Conservation (phyloP, 2,888 invertebrate genomes). For the Patella ulyssiponensis region DNA sequence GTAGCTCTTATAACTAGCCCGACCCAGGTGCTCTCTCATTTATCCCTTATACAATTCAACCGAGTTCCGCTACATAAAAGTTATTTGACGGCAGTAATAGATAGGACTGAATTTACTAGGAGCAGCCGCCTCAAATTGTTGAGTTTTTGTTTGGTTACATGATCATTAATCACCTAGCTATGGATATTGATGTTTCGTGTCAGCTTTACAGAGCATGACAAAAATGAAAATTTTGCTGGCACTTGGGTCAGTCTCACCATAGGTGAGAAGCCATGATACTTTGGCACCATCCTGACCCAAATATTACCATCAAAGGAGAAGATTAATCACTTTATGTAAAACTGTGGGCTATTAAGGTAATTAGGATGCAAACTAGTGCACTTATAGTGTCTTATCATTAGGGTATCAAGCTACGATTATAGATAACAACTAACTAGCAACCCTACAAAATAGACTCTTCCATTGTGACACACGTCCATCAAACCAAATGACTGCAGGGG, state of each 20-base stretch:
- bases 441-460: conserved; percentile 51
- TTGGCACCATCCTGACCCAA: not conserved
- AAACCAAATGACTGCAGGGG: conserved; percentile 64
- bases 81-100: conserved; percentile 13
- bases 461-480: conserved; percentile 69
- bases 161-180: conserved; percentile 62
- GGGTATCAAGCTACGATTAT: not conserved
- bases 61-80: conserved; percentile 12
- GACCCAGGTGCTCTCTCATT: conserved; percentile 12
- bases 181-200: conserved; percentile 68
- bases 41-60: conserved; percentile 9
- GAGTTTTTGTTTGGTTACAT: conserved; percentile 46
- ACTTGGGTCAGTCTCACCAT: conserved; percentile 53
- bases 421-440: conserved; percentile 17
- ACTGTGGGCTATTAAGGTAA: not conserved
- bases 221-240: conserved; percentile 66
- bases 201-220: conserved; percentile 66
- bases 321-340: not conserved
- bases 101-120: conserved; percentile 26
- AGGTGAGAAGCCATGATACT: conserved; percentile 24
- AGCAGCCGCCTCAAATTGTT: conserved; percentile 32
- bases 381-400: not conserved
- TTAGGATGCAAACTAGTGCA: not conserved
- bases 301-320: not conserved
- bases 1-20: conserved; percentile 5